These are phyloP conservation scores for Seladonia tumulorum DNA, from an alignment of 2,888 invertebrate species.

Conservation along the genomic window DNA sequence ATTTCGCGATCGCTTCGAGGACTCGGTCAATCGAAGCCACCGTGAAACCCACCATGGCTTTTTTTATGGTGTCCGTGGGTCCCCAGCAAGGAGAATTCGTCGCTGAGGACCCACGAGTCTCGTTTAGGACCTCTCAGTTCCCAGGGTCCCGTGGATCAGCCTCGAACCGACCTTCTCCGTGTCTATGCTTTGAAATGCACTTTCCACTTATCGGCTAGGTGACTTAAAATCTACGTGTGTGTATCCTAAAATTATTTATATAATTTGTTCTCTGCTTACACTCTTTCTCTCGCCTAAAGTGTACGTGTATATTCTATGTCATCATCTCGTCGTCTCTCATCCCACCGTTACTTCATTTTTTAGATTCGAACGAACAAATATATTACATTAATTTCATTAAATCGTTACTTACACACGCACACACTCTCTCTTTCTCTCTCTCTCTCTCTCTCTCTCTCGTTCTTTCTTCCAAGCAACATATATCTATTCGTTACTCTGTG, in stretches of 20 bases:
- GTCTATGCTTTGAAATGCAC: slow-evolving; percentile 48
- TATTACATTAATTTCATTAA: slow-evolving; percentile 70
- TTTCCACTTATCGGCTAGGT: slow-evolving; percentile 59
- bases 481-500: slow-evolving; percentile 46
- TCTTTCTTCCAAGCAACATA: background rate
- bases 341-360: slow-evolving; percentile 21
- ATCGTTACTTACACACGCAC: slow-evolving; percentile 24
- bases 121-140: slow-evolving; percentile 14
- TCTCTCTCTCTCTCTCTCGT: background rate
- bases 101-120: slow-evolving; percentile 47
- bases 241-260: slow-evolving; percentile 57
- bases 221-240: slow-evolving; percentile 43
- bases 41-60: slow-evolving; percentile 50
- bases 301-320: slow-evolving; percentile 44
- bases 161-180: slow-evolving; percentile 19
- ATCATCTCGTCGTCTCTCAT: slow-evolving; percentile 28
- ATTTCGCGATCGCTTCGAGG: slow-evolving; percentile 67
- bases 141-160: slow-evolving; percentile 42
- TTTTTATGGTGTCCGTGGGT: slow-evolving; percentile 28
- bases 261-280: slow-evolving; percentile 49
- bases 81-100: slow-evolving; percentile 35
- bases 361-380: slow-evolving; percentile 58
- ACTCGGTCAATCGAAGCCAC: slow-evolving; percentile 49
- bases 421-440: background rate
- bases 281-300: slow-evolving; percentile 37